Percentiles rank a stretch among this genome's conserved stretches.
Conservation (phyloP, 2,888 invertebrate genomes). For the Scaptomyza caliginosa region DNA sequence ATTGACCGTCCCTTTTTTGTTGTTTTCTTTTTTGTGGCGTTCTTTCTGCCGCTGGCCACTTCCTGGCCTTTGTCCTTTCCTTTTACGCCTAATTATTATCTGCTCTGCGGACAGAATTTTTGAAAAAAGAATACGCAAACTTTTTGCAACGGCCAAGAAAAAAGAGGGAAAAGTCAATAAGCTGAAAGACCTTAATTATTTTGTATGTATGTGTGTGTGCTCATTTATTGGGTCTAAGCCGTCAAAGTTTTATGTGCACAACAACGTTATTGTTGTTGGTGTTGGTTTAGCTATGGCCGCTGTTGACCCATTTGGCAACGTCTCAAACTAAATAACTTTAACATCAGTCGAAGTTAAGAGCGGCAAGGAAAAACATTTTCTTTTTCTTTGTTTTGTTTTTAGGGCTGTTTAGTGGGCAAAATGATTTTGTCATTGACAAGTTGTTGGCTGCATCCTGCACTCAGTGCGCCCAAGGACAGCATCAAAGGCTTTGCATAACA, state of each 20-base stretch:
- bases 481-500: slow-evolving; percentile 78
- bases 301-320: slow-evolving; percentile 69
- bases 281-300: neutral
- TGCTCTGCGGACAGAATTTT: slow-evolving; percentile 43
- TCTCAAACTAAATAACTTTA: slow-evolving; percentile 44
- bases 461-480: slow-evolving; percentile 65
- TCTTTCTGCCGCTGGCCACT: slow-evolving; percentile 35
- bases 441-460: slow-evolving; percentile 47
- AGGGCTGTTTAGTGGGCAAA: slow-evolving; percentile 37
- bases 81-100: slow-evolving; percentile 70
- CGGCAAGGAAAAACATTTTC: slow-evolving; percentile 20
- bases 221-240: slow-evolving; percentile 23
- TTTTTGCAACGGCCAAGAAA: slow-evolving; percentile 19
- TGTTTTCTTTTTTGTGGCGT: neutral
- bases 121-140: slow-evolving; percentile 29
- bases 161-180: slow-evolving; percentile 63
- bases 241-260: slow-evolving; percentile 47
- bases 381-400: neutral
- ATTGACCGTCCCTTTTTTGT: slow-evolving; percentile 51
- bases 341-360: slow-evolving; percentile 33
- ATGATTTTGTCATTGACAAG: slow-evolving; percentile 56
- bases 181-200: slow-evolving; percentile 73
- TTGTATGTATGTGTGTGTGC: slow-evolving; percentile 25
- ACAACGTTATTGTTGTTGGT: slow-evolving; percentile 35
- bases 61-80: slow-evolving; percentile 60